Evolutionary conservation across 2,113 vertebrate genomes (phyloP), one percentile per base, ranked within the genome.

Genomic region (Pteruthius melanotis): DNA sequence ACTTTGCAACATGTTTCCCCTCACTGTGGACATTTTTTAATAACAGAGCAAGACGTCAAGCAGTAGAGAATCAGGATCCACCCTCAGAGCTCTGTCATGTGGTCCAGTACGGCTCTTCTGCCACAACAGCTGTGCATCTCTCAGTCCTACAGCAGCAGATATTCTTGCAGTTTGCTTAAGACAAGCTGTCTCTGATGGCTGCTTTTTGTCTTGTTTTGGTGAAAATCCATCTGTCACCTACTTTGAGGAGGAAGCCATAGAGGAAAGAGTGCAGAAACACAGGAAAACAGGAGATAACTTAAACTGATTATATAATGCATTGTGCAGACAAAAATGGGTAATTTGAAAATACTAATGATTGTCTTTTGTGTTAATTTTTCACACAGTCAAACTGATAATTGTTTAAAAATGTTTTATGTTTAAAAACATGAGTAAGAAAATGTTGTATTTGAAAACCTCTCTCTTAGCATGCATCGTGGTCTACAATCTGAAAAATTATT

Each of bases 131-230:
- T 80, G 60, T 74, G 47, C 30, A 83, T 66, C 45, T 63, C 64
- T 78, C n/a, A 39, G 40, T 77, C 78, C 39, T 87, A 65, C 30
- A 56, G 31, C 33, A 88, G 71, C 64, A 87, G 53, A 83, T 31
- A 85, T 92, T 77, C 90, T 88, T 93, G n/a, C 70, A 74, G 59
- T 89, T 95, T 94, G n/a, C 90, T 93, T 70, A 59, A 87, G 81
- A 80, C 79, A 88, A 59, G 50, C 71, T 95, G 88, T 83, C 68
- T 95, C 87, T 91, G 75, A 90, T 86, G 76, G 22, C 75, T 94
- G 66, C 42, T 88, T 80, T 71, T 86, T 93, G 78, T 83, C 78
- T 90, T 93, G 70, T 70, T 86, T 94, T 94, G 87, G 85, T 95
- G 68, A 74, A 92, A 95, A 88, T 91, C 85, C 91, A 92, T 85